phyloP scores from a whole-genome alignment of 2,888 invertebrate genomes.

The Lordiphosa fenestrarum region DNA sequence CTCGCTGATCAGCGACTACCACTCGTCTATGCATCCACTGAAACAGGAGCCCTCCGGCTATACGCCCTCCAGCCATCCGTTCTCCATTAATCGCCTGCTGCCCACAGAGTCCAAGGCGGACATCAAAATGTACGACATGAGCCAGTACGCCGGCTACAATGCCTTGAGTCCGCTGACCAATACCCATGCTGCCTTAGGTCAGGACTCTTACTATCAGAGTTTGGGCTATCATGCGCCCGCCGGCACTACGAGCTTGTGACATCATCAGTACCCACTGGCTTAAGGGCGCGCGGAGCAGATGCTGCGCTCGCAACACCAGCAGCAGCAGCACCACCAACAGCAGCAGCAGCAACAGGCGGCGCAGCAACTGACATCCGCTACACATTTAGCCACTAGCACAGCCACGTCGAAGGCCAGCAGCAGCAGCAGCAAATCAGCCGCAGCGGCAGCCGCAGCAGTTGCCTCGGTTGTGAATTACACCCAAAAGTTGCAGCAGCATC shows the following conservation, averaged over 20 bases:
- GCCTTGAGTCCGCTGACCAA: conserved; percentile 84
- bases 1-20: conserved; percentile 84
- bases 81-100: conserved; percentile 95
- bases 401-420: conserved; percentile 48
- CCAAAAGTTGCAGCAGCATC: conserved; percentile 60
- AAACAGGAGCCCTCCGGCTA: conserved; percentile 90
- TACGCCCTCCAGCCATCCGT: conserved; percentile 93
- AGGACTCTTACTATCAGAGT: conserved; percentile 92
- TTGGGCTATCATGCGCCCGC: conserved; percentile 87
- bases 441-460: conserved; percentile 41
- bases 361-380: conserved; percentile 70
- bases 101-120: conserved; percentile 94
- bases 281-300: conserved; percentile 83
- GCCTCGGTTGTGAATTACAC: conserved; percentile 59
- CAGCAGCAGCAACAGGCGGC: conserved; percentile 63
- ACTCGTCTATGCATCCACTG: conserved; percentile 84
- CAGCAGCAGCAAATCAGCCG: conserved; percentile 41
- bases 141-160: conserved; percentile 84
- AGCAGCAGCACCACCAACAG: conserved; percentile 53
- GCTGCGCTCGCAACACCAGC: conserved; percentile 70
- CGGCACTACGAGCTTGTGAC: conserved; percentile 93
- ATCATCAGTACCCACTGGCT: conserved; percentile 90
- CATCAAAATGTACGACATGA: conserved; percentile 95
- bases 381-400: conserved; percentile 52
- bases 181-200: conserved; percentile 84